These are phyloP conservation scores for Acipenser oxyrinchus DNA, from an alignment of 2,797 vertebrate genomes.

Conservation along the genomic window DNA sequence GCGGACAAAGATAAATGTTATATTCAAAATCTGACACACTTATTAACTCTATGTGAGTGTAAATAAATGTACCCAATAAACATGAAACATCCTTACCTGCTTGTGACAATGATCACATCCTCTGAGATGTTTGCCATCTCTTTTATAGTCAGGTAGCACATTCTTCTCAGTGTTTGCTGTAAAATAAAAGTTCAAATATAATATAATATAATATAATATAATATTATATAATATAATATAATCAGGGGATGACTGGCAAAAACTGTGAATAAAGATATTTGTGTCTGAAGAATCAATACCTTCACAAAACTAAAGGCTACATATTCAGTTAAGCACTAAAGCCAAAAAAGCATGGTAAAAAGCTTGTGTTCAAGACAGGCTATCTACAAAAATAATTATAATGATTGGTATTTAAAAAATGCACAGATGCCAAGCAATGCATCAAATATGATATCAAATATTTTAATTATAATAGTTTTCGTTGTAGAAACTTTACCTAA, in stretches of 20 bases:
- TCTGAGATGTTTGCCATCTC: constrained; percentile 98
- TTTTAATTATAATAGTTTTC: too few species aligned
- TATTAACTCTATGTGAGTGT: background rate
- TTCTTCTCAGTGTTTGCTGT: constrained; percentile 91
- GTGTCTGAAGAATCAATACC: background rate
- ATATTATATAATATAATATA: background rate
- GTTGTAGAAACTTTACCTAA: too few species aligned
- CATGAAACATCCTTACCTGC: constrained; percentile 67
- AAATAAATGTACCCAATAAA: background rate
- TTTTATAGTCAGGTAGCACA: constrained; percentile 97
- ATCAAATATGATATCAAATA: too few species aligned
- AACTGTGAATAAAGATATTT: background rate
- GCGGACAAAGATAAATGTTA: too few species aligned
- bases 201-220: background rate
- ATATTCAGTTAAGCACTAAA: too few species aligned
- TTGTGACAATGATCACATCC: constrained; percentile 97
- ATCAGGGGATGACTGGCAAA: background rate
- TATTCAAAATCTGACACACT: background rate
- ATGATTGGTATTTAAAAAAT: too few species aligned
- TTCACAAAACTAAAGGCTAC: background rate
- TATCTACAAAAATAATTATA: too few species aligned
- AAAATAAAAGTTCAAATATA: background rate
- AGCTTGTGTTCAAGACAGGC: too few species aligned
- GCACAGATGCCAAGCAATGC: too few species aligned
- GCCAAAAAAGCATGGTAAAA: too few species aligned